Percentiles rank a stretch among this genome's conserved stretches.
These are phyloP conservation scores for Drosophila tripunctata DNA, from an alignment of 2,888 invertebrate genomes.

Conservation along the genomic window DNA sequence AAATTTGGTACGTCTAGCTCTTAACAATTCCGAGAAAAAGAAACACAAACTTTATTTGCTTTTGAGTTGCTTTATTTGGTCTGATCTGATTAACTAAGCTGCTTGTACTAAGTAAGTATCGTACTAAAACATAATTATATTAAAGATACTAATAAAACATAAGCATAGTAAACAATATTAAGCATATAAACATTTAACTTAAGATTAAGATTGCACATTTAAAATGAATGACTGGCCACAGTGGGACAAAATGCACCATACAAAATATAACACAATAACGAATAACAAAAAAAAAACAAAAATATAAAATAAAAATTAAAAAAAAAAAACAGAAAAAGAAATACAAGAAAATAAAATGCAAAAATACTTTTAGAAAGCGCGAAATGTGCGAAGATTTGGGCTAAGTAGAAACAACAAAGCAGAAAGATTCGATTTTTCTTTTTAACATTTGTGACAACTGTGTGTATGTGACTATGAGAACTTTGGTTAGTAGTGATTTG, in stretches of 20 bases:
- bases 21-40: too few relatives aligned
- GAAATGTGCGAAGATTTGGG: conserved; percentile 64
- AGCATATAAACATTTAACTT: conserved; percentile 61
- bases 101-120: conserved; percentile 44
- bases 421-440: conserved; percentile 45
- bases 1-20: too few relatives aligned
- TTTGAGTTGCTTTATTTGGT: conserved; percentile 62
- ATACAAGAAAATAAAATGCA: conserved; percentile 44
- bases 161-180: conserved; percentile 37
- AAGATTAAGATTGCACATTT: conserved; percentile 68
- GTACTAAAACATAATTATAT: conserved; percentile 32
- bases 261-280: conserved; percentile 25
- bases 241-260: conserved; percentile 50
- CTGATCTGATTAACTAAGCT: conserved; percentile 55
- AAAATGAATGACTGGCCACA: conserved; percentile 51
- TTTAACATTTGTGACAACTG: conserved; percentile 32
- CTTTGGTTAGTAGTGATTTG: conserved; percentile 70
- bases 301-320: conserved; percentile 12
- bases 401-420: conserved; percentile 42
- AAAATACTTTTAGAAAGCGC: conserved; percentile 69
- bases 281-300: conserved; percentile 6
- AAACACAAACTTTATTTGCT: too few relatives aligned
- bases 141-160: conserved; percentile 46
- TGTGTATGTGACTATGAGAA: conserved; percentile 72
- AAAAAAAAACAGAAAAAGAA: conserved; percentile 27